Conservation (phyloP, 2,113 vertebrate genomes). For the Alectura lathami region DNA sequence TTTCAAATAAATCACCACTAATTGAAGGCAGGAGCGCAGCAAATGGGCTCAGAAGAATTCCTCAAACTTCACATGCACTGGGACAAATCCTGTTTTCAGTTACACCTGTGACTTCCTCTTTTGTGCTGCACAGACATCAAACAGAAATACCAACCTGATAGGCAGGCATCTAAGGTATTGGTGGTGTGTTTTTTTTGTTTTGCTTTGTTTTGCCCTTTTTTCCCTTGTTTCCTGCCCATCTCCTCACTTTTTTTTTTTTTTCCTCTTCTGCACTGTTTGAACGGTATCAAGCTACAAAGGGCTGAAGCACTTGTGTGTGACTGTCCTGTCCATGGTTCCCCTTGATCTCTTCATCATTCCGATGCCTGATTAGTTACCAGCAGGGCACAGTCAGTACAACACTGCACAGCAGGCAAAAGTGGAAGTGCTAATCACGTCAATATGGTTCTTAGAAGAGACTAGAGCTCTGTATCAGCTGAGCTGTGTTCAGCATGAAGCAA, state of each 20-base stretch:
- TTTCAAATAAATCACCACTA: not conserved
- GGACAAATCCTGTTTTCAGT: not conserved
- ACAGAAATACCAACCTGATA: not conserved
- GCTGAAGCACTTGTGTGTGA: not conserved
- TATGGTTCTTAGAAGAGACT: not conserved
- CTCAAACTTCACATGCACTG: not conserved
- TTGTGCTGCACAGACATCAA: not conserved
- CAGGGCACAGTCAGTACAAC: not conserved
- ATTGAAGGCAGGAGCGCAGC: not conserved
- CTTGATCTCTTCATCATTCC: not conserved
- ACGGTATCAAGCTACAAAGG: not conserved
- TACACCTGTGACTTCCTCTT: not conserved
- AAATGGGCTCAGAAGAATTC: not conserved
- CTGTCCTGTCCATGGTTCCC: not conserved
- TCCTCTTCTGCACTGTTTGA: not conserved
- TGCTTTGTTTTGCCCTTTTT: fast-evolving
- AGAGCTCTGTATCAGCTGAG: not conserved
- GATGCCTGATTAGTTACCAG: not conserved
- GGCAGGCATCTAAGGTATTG: not conserved
- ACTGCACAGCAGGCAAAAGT: not conserved
- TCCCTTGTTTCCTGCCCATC: not conserved
- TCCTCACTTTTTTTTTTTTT: not conserved
- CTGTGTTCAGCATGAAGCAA: not conserved
- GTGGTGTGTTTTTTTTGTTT: not conserved
- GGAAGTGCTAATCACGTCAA: not conserved